phyloP scores from a whole-genome alignment of 2,888 invertebrate genomes.

The Anaspis maculata region DNA sequence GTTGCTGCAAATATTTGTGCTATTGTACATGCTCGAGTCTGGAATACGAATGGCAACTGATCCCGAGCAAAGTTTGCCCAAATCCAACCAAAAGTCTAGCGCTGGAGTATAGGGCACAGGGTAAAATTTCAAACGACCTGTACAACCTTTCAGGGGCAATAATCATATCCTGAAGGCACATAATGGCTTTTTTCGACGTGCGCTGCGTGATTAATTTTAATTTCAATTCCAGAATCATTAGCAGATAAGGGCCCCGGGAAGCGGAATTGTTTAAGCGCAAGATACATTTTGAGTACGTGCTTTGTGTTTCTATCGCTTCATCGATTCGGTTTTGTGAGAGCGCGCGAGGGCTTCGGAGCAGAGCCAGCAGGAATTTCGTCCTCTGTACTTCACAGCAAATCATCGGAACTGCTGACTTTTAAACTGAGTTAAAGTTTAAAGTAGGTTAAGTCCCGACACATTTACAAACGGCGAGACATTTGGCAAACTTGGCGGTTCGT shows the following conservation, averaged over 20 bases:
- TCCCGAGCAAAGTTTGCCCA: too few relatives aligned
- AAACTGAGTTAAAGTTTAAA: conserved; percentile 17
- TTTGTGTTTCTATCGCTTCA: conserved; percentile 4
- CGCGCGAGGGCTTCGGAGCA: conserved; percentile 4
- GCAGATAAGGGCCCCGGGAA: conserved; percentile 2
- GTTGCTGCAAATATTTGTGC: too few relatives aligned
- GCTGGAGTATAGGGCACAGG: too few relatives aligned
- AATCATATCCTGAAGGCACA: too few relatives aligned
- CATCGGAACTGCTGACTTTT: conserved; percentile 11
- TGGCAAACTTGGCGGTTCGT: conserved; percentile 16
- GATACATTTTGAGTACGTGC: conserved; percentile 5
- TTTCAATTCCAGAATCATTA: conserved; percentile 4
- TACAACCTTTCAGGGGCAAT: too few relatives aligned
- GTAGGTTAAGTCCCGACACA: conserved; percentile 20
- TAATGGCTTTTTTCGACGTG: too few relatives aligned
- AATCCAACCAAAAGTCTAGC: too few relatives aligned
- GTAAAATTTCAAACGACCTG: too few relatives aligned
- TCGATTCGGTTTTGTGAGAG: conserved; percentile 5
- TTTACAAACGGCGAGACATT: conserved; percentile 21
- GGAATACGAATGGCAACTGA: too few relatives aligned
- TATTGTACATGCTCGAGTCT: too few relatives aligned
- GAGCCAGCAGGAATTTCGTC: too few relatives aligned
- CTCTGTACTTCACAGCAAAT: conserved; percentile 6
- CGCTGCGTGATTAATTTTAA: conserved; percentile 3
- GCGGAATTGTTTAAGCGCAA: conserved; percentile 2